Conservation (phyloP, 1,140 invertebrate species). For the Nomia melanderi region DNA sequence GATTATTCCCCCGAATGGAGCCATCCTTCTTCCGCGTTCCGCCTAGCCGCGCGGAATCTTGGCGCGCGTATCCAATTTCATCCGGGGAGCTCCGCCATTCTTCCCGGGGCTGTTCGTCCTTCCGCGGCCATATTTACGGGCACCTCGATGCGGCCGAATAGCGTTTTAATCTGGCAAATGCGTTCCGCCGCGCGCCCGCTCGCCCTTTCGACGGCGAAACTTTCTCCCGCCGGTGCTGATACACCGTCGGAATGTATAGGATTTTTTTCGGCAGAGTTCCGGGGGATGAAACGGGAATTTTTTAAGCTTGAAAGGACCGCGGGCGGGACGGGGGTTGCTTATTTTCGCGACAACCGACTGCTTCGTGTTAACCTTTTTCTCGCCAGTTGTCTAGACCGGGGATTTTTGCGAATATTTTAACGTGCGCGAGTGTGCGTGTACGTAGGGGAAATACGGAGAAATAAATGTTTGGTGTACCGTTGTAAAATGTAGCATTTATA, state of each 20-base stretch:
- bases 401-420: too few species aligned
- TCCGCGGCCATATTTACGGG: slow-evolving; percentile 62
- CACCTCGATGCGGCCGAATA: slow-evolving; percentile 59
- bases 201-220: slow-evolving; percentile 14
- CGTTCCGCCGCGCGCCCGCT: slow-evolving; percentile 36
- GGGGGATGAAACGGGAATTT: not conserved
- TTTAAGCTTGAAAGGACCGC: not conserved
- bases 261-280: not conserved
- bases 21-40: slow-evolving; percentile 35
- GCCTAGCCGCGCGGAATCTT: too few species aligned
- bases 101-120: too few species aligned
- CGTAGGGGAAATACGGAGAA: too few species aligned
- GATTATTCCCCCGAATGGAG: slow-evolving; percentile 44
- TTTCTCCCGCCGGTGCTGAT: slow-evolving; percentile 2
- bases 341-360: too few species aligned
- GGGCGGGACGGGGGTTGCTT: not conserved
- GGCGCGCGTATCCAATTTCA: slow-evolving; percentile 49
- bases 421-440: too few species aligned
- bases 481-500: too few species aligned
- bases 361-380: too few species aligned
- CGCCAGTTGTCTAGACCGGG: too few species aligned
- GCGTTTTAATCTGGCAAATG: slow-evolving; percentile 70
- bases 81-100: slow-evolving; percentile 22
- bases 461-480: too few species aligned
- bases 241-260: not conserved